phyloP scores from a whole-genome alignment of 2,113 vertebrate species.

The Gobius niger region DNA sequence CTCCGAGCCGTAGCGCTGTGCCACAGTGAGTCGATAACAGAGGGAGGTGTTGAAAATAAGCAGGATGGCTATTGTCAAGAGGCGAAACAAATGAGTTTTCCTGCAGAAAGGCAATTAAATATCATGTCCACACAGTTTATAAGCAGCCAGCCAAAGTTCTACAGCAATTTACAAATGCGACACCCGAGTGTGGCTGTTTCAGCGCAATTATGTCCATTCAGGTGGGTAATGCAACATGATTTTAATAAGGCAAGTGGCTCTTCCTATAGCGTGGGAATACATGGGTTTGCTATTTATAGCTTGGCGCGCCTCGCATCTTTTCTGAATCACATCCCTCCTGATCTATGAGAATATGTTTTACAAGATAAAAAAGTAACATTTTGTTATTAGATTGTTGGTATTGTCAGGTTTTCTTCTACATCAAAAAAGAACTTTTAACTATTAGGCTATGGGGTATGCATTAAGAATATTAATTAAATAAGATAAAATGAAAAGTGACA shows the following conservation, averaged over 20 bases:
- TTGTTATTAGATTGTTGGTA: no score
- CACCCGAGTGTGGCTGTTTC: neutral
- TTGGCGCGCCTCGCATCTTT: neutral
- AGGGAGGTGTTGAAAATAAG: neutral
- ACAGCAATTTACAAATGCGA: neutral
- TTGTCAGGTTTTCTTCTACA: no score
- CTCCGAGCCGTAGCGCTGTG: neutral
- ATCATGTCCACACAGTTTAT: neutral
- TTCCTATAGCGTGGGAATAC: neutral
- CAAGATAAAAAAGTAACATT: no score
- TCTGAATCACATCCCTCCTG: neutral
- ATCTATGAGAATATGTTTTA: no score
- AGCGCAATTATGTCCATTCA: neutral
- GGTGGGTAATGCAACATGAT: neutral
- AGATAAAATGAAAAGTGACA: no score
- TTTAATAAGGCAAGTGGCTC: neutral
- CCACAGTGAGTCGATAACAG: neutral
- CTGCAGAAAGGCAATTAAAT: constrained; percentile 3
- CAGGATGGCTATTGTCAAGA: neutral
- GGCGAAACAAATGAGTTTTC: neutral
- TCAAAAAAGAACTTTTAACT: no score
- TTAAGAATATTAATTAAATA: no score
- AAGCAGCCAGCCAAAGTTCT: neutral
- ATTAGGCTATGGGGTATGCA: no score
- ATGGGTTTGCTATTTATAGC: neutral